Evolutionary conservation across 2,888 invertebrate species (phyloP).

Genomic region (Harpalus rubripes): DNA sequence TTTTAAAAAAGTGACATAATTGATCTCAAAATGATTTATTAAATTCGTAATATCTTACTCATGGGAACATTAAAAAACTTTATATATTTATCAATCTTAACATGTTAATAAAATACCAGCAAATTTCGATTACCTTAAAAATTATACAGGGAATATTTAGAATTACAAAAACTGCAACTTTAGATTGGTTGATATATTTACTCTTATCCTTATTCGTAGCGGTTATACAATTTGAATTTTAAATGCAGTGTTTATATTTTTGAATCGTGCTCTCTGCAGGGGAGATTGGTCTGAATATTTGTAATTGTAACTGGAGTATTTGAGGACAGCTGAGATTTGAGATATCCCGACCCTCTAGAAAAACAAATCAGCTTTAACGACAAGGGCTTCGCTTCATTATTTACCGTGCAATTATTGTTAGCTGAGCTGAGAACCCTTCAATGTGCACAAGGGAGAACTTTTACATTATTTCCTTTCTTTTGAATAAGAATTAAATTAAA

Average conservation of each 20-base stretch:
- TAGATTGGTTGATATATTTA: slow-evolving; percentile 24
- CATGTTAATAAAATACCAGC: too few relatives aligned
- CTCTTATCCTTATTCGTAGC: background rate
- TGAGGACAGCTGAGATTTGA: background rate
- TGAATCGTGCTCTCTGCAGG: slow-evolving; percentile 2
- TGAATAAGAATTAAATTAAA: too few relatives aligned
- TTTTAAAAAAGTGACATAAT: too few relatives aligned
- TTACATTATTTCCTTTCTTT: background rate
- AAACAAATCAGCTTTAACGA: slow-evolving; percentile 27
- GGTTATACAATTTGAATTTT: slow-evolving; percentile 27
- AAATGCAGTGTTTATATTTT: slow-evolving; percentile 35
- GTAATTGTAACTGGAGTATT: slow-evolving; percentile 3
- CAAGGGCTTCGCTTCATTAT: slow-evolving; percentile 21
- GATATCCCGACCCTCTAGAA: slow-evolving; percentile 7
- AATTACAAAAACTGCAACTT: too few relatives aligned
- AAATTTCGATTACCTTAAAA: too few relatives aligned
- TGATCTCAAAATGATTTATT: too few relatives aligned
- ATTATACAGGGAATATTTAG: too few relatives aligned
- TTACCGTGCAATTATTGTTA: slow-evolving; percentile 12
- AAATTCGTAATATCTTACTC: too few relatives aligned
- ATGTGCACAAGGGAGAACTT: background rate
- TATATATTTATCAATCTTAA: too few relatives aligned
- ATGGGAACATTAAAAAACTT: too few relatives aligned
- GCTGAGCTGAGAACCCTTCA: slow-evolving; percentile 10
- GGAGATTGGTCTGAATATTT: background rate